These are phyloP conservation scores for Heterodera schachtii DNA, from an alignment of 1,140 invertebrate genomes.

Conservation along the genomic window DNA sequence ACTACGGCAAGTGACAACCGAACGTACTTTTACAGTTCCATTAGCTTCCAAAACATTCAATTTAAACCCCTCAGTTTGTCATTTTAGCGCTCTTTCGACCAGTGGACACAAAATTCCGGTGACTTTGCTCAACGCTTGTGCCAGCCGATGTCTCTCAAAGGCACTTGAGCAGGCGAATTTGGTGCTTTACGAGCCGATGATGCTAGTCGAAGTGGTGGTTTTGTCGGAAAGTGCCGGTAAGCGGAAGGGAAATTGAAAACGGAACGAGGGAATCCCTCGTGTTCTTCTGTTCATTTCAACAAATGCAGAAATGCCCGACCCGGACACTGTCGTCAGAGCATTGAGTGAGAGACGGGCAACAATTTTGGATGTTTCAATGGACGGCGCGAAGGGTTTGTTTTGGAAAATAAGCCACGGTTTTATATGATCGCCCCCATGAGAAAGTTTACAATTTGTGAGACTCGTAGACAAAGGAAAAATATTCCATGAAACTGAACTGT, in stretches of 20 bases:
- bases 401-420: too few relatives aligned
- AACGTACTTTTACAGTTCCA: too few relatives aligned
- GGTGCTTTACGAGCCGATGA: conserved; percentile 30
- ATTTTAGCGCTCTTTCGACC: conserved; percentile 29
- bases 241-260: neutral
- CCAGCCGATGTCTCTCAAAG: conserved; percentile 33
- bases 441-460: too few relatives aligned
- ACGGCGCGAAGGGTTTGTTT: conserved; percentile 7
- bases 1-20: conserved; percentile 70
- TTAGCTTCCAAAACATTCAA: neutral
- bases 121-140: conserved; percentile 34
- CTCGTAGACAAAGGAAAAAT: too few relatives aligned
- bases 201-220: conserved; percentile 29
- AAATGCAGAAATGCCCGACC: conserved; percentile 1
- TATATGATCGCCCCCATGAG: too few relatives aligned
- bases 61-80: neutral
- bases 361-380: conserved; percentile 13
- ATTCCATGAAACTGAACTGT: too few relatives aligned
- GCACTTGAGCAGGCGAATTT: conserved; percentile 22
- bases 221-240: conserved; percentile 12
- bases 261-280: neutral
- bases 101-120: conserved; percentile 12
- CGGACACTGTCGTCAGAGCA: conserved; percentile 25
- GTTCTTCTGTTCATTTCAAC: neutral
- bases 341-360: conserved; percentile 21